Percentiles rank a stretch among this genome's conserved stretches.
Conservation (phyloP, 2,113 vertebrate genomes). For the Cacatua alba region DNA sequence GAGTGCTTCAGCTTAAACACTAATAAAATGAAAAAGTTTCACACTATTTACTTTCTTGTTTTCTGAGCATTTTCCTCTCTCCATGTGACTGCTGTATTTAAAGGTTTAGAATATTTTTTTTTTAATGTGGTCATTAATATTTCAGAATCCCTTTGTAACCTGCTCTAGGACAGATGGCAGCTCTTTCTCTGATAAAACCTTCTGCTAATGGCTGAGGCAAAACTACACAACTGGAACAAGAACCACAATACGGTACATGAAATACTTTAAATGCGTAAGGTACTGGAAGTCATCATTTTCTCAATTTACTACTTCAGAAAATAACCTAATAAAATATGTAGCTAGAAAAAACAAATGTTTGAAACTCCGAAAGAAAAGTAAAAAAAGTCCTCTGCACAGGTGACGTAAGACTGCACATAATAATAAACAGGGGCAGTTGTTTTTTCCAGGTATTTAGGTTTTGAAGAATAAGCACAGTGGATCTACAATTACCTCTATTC, state of each 20-base stretch:
- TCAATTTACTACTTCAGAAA: constrained; percentile 10
- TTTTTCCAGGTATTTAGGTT: not conserved
- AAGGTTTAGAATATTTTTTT: constrained; percentile 3
- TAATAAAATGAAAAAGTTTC: not conserved
- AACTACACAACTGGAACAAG: constrained; percentile 8
- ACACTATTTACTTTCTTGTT: not conserved
- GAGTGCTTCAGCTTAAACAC: not conserved
- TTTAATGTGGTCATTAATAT: not conserved
- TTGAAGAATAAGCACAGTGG: not conserved
- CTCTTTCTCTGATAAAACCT: constrained; percentile 3
- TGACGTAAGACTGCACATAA: not conserved
- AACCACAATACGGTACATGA: not conserved
- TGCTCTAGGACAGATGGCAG: constrained; percentile 15
- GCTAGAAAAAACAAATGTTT: not conserved
- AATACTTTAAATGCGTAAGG: not conserved
- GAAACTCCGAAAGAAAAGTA: not conserved
- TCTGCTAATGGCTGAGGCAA: constrained; percentile 14
- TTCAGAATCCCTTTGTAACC: constrained; percentile 37
- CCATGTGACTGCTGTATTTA: not conserved
- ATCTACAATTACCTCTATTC: not conserved
- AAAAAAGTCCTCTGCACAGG: not conserved
- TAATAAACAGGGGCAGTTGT: not conserved
- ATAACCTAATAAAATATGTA: not conserved
- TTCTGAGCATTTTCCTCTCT: not conserved
- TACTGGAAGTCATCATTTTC: not conserved